phyloP scores from a whole-genome alignment of 2,113 vertebrate species.

The Ophthalmolycus amberensis region DNA sequence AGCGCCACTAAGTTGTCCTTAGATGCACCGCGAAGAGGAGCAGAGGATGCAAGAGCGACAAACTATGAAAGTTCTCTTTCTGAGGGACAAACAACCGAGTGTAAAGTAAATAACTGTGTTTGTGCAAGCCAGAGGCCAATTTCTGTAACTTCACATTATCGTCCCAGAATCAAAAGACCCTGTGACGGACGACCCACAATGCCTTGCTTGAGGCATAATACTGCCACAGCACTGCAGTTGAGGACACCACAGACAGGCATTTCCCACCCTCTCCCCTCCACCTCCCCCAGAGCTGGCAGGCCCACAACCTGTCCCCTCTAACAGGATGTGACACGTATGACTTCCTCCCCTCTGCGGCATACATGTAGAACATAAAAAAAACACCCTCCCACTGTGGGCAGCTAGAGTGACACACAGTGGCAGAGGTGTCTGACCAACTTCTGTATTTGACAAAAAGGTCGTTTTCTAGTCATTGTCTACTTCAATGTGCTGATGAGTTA shows the following conservation, averaged over 20 bases:
- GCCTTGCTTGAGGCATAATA: constrained; percentile 8
- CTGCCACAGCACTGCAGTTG: constrained; percentile 2
- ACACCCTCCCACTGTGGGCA: constrained; percentile 22
- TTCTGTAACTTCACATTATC: neutral
- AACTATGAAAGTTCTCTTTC: too few relatives aligned
- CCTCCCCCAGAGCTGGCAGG: neutral
- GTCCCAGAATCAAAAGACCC: neutral
- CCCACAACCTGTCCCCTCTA: constrained; percentile 40
- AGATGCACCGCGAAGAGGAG: neutral
- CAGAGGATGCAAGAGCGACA: neutral
- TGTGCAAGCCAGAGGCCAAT: neutral
- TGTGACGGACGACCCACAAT: constrained; percentile 27
- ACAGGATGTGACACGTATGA: constrained; percentile 59
- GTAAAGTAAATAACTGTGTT: neutral
- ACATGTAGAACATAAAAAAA: constrained; percentile 39
- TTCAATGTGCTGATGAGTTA: neutral
- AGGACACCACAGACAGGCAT: constrained; percentile 13
- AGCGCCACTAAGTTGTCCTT: neutral
- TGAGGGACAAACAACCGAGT: too few relatives aligned
- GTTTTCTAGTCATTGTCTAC: neutral
- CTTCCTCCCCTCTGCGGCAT: constrained; percentile 35
- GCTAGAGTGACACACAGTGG: neutral
- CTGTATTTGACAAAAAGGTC: neutral
- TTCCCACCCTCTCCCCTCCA: neutral
- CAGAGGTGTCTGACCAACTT: neutral